These are phyloP conservation scores for Atractosteus spatula DNA, from an alignment of 2,113 vertebrate species.

Conservation along the genomic window DNA sequence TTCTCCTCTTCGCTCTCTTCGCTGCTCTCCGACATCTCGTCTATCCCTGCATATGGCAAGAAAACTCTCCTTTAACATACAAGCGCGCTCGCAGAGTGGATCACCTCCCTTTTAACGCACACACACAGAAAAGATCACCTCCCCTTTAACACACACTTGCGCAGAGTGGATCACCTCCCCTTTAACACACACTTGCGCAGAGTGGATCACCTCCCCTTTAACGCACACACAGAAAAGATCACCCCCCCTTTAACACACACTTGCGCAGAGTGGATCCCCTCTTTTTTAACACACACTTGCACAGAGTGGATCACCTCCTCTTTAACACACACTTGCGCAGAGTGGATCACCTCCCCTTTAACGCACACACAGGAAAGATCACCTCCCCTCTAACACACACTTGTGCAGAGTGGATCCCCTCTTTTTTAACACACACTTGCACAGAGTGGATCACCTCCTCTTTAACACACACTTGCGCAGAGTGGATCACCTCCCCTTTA, in stretches of 20 bases:
- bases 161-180: not conserved
- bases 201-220: not conserved
- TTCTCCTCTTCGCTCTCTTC: slow-evolving; percentile 91
- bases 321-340: not conserved
- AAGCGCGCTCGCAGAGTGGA: not conserved
- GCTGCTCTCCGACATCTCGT: slow-evolving; percentile 82
- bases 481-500: not conserved
- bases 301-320: not conserved
- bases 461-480: not conserved
- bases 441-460: not conserved
- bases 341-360: not conserved
- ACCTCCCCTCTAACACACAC: not conserved
- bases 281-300: too few relatives aligned
- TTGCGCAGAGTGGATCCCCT: not conserved
- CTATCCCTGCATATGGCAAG: slow-evolving; percentile 64
- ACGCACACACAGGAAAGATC: not conserved
- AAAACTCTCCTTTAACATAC: not conserved
- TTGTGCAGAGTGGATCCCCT: too few relatives aligned
- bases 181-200: not conserved
- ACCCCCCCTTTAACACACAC: not conserved
- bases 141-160: not conserved
- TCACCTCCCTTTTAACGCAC: not conserved
- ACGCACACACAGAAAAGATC: not conserved
- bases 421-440: not conserved
- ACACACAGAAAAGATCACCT: not conserved